Conservation (phyloP, 2,113 vertebrate species). For the Mesitornis unicolor region DNA sequence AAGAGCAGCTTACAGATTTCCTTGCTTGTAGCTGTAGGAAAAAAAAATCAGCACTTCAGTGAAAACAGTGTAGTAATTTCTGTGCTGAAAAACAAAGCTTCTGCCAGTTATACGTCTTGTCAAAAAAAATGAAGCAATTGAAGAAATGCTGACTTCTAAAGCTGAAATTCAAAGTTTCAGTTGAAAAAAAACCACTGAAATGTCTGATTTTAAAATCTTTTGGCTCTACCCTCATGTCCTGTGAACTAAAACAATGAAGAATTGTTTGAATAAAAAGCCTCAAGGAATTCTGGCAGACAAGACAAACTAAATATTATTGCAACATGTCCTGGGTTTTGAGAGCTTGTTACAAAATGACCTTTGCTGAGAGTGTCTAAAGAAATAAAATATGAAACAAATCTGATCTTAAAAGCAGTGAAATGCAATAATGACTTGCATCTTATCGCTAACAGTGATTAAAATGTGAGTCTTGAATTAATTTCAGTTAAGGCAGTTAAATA, state of each 20-base stretch:
- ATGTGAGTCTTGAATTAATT: not conserved
- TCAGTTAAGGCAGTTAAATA: not conserved
- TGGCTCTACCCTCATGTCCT: not conserved
- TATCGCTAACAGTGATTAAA: not conserved
- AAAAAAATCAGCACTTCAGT: not conserved
- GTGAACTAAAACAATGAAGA: not conserved
- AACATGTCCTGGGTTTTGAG: not conserved
- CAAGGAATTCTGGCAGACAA: slow-evolving; percentile 2
- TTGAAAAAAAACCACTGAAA: not conserved
- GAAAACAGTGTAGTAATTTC: slow-evolving; percentile 6
- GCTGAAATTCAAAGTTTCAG: not conserved
- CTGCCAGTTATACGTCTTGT: not conserved
- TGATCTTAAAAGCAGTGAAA: not conserved
- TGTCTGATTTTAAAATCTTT: slow-evolving; percentile 6
- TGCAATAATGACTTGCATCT: not conserved
- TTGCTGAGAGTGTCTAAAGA: not conserved
- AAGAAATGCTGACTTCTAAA: not conserved
- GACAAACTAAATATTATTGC: not conserved
- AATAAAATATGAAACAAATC: not conserved
- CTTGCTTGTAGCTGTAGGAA: not conserved
- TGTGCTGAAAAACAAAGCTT: slow-evolving; percentile 12
- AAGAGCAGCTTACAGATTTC: not conserved
- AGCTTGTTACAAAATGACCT: not conserved
- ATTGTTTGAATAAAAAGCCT: not conserved
- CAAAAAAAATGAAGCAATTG: not conserved